Base-by-base conservation (phyloP, 2,797 vertebrate species). In the Gymnothorax javanicus region DNA sequence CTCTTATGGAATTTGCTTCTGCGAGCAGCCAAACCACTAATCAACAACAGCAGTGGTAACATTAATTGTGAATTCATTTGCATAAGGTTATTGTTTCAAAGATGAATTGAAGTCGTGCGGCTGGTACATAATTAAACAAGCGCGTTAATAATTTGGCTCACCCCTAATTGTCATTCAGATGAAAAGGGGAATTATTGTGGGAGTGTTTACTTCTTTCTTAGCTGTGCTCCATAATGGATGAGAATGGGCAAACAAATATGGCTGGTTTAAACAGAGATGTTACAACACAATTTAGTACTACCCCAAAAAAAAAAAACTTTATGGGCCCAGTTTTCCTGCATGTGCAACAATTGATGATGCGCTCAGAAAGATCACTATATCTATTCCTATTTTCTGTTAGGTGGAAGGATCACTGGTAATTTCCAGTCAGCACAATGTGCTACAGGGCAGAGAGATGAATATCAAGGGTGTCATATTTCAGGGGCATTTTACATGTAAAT, bases 111-210 rank as follows among this genome's bases (percentile, higher is more conserved):
- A 73, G 89, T 87, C 77, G 81, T 88, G 89, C 87, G 85, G 59
- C 33, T 23, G 87, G 77, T 82, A 57, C 71, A 87, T 91, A 87
- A 88, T 87, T 90, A 82, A 67, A 86, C 86, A 77, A 87, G 81
- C 77, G 73, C 73, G 87, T 89, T 92, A 91, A 85, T 90, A 82
- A 89, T 90, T 90, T 89, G 81, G 33, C 86, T 89, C 83, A 85
- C 64, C 81, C 17, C 17, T 59, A 87, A 84, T 77, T 85, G 83
- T 89, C 83, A 85, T 71, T 86, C 64, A 15, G 71, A 86, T 62
- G 86, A 87, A 89, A 87, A 62, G 84, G 60, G 83, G 83, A 89
- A 89, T 83, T 87, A 88, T 87, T 64, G 87, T 90, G 86, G 87
- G 89, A 59, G 86, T 81, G 13, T 54, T 54, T 75, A n/a, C 59